These are phyloP conservation scores for Oxyura jamaicensis DNA, from an alignment of 2,113 vertebrate species.

Conservation along the genomic window DNA sequence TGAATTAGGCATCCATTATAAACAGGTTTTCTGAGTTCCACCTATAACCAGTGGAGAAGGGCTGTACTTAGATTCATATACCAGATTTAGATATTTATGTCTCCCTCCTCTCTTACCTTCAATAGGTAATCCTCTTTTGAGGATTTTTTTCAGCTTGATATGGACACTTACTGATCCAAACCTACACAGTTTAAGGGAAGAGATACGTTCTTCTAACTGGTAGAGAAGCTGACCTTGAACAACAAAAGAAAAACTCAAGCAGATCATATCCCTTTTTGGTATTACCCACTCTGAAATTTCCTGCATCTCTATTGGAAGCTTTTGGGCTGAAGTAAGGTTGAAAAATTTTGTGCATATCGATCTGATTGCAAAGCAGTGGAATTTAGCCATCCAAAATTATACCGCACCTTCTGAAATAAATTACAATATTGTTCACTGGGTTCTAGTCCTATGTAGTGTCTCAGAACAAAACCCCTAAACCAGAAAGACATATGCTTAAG, in stretches of 20 bases:
- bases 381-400: neutral
- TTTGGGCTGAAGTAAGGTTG: neutral
- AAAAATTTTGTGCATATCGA: neutral
- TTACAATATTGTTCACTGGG: neutral
- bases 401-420: neutral
- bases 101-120: too few species aligned
- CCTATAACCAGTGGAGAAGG: neutral
- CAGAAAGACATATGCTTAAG: neutral
- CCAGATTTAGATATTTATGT: neutral
- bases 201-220: neutral
- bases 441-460: neutral
- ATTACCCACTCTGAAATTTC: neutral
- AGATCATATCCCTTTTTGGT: neutral
- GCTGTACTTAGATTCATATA: neutral
- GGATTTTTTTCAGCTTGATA: neutral
- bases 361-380: neutral
- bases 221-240: neutral
- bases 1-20: neutral
- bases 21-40: neutral
- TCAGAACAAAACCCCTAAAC: neutral
- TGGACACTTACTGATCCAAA: too few species aligned
- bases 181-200: too few species aligned
- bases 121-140: too few species aligned
- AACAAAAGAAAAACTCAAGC: neutral
- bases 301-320: neutral